These are phyloP conservation scores for Onthophagus sagittarius DNA, from an alignment of 2,888 invertebrate genomes.

Conservation along the genomic window DNA sequence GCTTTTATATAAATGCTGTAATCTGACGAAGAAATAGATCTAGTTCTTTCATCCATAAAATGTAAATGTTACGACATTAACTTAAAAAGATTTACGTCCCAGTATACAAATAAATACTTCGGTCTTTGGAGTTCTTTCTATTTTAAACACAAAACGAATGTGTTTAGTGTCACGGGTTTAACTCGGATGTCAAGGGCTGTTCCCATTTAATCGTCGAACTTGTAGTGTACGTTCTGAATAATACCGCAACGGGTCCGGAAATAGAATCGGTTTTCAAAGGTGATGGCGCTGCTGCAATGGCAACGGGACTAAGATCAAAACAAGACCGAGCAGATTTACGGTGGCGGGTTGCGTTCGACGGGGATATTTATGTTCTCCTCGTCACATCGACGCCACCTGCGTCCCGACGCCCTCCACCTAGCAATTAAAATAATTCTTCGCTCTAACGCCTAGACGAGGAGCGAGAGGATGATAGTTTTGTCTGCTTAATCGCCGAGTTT, in stretches of 20 bases:
- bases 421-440: neutral
- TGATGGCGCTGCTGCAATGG: neutral
- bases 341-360: neutral
- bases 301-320: neutral
- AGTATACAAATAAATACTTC: neutral
- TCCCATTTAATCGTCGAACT: neutral
- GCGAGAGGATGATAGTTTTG: neutral
- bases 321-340: neutral
- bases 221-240: neutral
- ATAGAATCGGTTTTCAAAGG: neutral
- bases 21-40: neutral
- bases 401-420: neutral
- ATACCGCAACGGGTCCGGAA: neutral
- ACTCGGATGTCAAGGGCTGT: neutral
- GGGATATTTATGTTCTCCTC: neutral
- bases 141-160: neutral
- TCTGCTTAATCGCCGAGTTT: neutral
- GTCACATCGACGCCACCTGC: neutral
- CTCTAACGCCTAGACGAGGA: neutral
- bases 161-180: neutral
- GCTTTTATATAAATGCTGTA: no score
- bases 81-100: neutral
- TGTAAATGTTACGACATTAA: neutral
- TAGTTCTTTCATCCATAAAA: neutral
- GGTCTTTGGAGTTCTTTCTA: neutral